Evolutionary conservation across 2,113 vertebrate species (phyloP), one percentile per base, ranked within the genome.

Genomic region (Proteles cristata): DNA sequence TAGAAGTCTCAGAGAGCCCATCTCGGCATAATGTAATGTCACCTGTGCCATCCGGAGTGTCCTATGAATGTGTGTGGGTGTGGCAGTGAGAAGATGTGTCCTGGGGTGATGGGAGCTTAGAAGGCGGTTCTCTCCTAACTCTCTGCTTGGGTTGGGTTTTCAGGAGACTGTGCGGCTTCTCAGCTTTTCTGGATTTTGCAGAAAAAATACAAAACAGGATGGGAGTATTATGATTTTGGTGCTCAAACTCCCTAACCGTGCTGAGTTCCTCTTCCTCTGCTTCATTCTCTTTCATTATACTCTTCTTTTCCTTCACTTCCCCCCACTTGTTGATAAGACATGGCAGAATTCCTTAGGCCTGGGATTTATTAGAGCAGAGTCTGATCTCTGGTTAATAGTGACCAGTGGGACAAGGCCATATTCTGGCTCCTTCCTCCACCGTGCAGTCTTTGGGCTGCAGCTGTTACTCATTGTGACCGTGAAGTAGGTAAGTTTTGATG

Each of bases 211-310:
- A 65, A 6, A 96, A 48, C 73, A 53, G 76, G 48, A 25, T 15
- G 23, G 15, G 15, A 33, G 23, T 0, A 0, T 53, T 74, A 11
- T 48, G 76, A 15, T 50, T 25, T 68, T 39, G 14, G 28, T 43
- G 74, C 33, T 88, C n/a, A 61, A 11, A 35, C 9, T 65, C 35
- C 33, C 33, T 2, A 5, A 63, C 28, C 84, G 84, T 82, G 77
- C 93, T 61, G 55, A 87, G 39, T 69, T 89, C 93, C 71, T 80
- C 39, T 63, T 39, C 48, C 61, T 96, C n/a, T 69, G 50, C 69
- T 81, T 91, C 61, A 35, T 15, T 23, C 53, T 86, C 53, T 92
- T 91, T 55, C 11, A 23, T 48, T 88, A 81, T 61, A n/a, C n/a
- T 63, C 71, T 69, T 39, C 43, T 77, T 43, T 23, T 53, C 48